Evolutionary conservation across 2,888 invertebrate genomes (phyloP).

Genomic region (Synergus gifuensis): DNA sequence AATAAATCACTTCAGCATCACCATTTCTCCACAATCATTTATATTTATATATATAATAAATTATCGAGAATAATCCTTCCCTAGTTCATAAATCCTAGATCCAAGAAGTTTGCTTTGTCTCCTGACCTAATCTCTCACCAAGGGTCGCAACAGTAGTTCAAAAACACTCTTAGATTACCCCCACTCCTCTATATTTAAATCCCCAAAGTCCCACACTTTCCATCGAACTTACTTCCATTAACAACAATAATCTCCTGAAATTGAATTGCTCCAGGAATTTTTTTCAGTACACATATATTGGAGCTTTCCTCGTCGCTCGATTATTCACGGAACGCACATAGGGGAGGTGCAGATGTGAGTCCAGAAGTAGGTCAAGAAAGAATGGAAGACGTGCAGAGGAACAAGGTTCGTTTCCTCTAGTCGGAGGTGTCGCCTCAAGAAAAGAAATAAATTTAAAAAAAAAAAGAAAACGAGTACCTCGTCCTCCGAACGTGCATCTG

Average conservation of each 20-base stretch:
- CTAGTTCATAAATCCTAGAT: too few relatives aligned
- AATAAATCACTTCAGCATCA: too few relatives aligned
- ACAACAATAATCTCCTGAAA: background rate
- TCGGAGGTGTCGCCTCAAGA: background rate
- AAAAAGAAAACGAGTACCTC: background rate
- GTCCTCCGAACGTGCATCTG: background rate
- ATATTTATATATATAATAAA: too few relatives aligned
- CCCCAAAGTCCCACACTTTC: background rate
- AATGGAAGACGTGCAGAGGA: constrained; percentile 33
- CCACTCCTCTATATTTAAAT: background rate
- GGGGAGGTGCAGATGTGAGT: constrained; percentile 12
- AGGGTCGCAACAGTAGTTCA: background rate
- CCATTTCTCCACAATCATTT: too few relatives aligned
- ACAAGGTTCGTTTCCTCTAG: constrained; percentile 44
- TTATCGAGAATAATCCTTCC: too few relatives aligned
- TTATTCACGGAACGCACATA: constrained; percentile 10
- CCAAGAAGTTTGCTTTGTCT: background rate
- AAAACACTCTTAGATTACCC: background rate
- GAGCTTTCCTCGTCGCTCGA: background rate
- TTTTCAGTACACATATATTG: background rate
- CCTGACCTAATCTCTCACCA: background rate
- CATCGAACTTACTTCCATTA: background rate
- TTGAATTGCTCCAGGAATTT: background rate
- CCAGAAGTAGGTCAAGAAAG: constrained; percentile 38
- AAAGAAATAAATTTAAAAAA: background rate